Conservation (phyloP, 2,888 invertebrate species). For the Willowsia nigromaculata region DNA sequence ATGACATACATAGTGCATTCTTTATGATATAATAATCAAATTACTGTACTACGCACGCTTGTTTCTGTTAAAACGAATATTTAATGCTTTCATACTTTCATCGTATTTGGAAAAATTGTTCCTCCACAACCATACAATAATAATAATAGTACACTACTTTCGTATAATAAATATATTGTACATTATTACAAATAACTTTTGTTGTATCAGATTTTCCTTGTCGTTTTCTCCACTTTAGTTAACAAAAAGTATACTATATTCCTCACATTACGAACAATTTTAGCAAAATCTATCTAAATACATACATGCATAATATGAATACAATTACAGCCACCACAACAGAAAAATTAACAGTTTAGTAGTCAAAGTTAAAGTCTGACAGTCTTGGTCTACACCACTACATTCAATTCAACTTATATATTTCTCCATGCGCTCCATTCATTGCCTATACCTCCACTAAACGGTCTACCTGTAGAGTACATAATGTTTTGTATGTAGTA, state of each 20-base stretch:
- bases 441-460: conserved; percentile 39
- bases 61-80: conserved; percentile 30
- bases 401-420: background rate
- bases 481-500: background rate
- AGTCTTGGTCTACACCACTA: conserved; percentile 69
- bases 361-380: conserved; percentile 57
- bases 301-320: conserved; percentile 3
- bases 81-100: conserved; percentile 65
- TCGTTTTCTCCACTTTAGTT: background rate
- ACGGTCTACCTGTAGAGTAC: conserved; percentile 1
- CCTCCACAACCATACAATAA: conserved; percentile 76
- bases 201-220: background rate
- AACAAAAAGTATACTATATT: background rate
- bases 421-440: conserved; percentile 36
- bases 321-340: conserved; percentile 44
- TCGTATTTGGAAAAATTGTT: conserved; percentile 68
- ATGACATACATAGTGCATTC: no score
- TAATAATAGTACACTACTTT: conserved; percentile 60
- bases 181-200: conserved; percentile 54
- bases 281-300: background rate
- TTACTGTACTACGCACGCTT: background rate
- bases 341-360: conserved; percentile 12
- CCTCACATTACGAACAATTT: background rate
- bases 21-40: no score
- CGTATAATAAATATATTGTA: conserved; percentile 70